phyloP scores from a whole-genome alignment of 2,797 vertebrate species.

The Capromys pilorides region DNA sequence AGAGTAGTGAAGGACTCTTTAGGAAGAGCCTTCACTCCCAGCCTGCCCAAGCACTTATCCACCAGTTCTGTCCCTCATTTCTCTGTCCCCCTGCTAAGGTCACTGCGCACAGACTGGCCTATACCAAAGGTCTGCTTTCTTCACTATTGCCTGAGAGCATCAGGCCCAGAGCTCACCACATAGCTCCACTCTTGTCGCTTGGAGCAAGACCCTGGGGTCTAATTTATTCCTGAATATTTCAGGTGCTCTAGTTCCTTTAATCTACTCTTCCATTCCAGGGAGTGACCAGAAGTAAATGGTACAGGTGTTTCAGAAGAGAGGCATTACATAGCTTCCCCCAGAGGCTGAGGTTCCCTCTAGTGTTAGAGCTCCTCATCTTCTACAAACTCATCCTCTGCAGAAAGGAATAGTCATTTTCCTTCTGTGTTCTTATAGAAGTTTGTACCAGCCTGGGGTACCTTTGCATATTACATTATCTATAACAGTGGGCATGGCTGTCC shows the following conservation, averaged over 20 bases:
- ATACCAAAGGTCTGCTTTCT: not conserved
- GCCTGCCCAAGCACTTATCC: not conserved
- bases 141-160: not conserved
- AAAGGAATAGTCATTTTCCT: not conserved
- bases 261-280: not conserved
- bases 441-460: not conserved
- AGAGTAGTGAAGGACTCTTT: not conserved
- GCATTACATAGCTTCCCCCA: not conserved
- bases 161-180: not conserved
- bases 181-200: not conserved
- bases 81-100: not conserved
- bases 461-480: not conserved
- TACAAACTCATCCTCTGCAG: not conserved
- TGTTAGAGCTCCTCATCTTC: not conserved
- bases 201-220: not conserved
- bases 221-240: not conserved
- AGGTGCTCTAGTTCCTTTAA: not conserved
- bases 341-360: not conserved
- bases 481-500: not conserved
- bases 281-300: not conserved
- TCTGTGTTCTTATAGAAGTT: not conserved
- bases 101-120: not conserved
- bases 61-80: not conserved
- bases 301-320: not conserved
- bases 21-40: not conserved